Percentiles rank a stretch among this genome's conserved stretches.
Evolutionary conservation across 2,797 vertebrate species (phyloP).

Genomic region (Brachyrhaphis roseni): DNA sequence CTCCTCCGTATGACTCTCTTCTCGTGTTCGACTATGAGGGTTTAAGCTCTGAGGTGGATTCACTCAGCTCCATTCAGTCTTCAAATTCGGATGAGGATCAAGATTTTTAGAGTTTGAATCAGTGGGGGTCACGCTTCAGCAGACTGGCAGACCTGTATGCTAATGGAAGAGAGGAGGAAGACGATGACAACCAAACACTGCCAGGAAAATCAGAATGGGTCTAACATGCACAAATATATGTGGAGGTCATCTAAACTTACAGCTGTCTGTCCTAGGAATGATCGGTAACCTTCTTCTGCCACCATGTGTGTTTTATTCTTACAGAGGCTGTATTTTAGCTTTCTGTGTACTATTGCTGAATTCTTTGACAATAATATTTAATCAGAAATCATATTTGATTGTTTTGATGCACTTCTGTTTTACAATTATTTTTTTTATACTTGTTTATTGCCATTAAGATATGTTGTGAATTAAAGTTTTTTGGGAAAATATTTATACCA

Average conservation of each 20-base stretch:
- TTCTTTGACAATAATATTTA: neutral
- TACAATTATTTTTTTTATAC: neutral
- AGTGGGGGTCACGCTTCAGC: constrained; percentile 89
- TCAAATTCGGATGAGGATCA: constrained; percentile 86
- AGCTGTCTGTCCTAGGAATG: constrained; percentile 10
- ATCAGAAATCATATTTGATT: neutral
- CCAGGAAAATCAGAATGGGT: constrained; percentile 68
- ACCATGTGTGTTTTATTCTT: neutral
- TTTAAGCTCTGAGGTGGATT: constrained; percentile 80
- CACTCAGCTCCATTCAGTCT: constrained; percentile 87
- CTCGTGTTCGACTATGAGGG: constrained; percentile 89
- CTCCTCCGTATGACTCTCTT: constrained; percentile 88
- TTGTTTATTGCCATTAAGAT: neutral
- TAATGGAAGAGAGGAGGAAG: constrained; percentile 36
- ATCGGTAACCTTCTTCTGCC: constrained; percentile 11
- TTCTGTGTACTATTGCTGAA: neutral
- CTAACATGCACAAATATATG: constrained; percentile 20
- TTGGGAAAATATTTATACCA: neutral
- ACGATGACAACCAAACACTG: constrained; percentile 59
- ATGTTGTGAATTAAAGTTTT: neutral
- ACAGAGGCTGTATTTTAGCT: neutral
- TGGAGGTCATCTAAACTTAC: constrained; percentile 5
- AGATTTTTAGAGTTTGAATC: constrained; percentile 85
- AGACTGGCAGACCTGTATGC: constrained; percentile 87
- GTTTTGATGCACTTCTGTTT: neutral